phyloP scores from a whole-genome alignment of 2,113 vertebrate species.

The Catharus minimus region DNA sequence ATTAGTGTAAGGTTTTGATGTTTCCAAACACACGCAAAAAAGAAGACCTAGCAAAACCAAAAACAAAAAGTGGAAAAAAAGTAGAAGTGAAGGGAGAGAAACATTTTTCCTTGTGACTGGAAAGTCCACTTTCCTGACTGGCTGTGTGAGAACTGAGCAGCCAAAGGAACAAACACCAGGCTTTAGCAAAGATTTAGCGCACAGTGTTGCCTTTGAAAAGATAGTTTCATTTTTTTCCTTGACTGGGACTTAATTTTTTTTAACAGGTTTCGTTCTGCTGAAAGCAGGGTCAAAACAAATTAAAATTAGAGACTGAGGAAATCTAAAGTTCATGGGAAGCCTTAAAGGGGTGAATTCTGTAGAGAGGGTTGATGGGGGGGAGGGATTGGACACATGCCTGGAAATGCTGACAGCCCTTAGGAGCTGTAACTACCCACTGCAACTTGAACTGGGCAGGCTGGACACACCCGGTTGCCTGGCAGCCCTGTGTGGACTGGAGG shows the following conservation, averaged over 20 bases:
- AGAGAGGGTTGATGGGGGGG: neutral
- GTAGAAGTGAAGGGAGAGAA: neutral
- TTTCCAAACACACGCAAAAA: neutral
- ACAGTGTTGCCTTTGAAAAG: neutral
- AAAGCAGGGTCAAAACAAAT: neutral
- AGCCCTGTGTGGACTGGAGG: neutral
- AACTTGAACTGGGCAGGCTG: neutral
- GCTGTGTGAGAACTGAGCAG: neutral
- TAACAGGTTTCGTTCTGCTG: neutral
- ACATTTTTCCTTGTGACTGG: neutral
- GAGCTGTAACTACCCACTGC: neutral
- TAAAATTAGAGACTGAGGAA: neutral
- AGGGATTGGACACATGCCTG: neutral
- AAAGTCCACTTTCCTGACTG: neutral
- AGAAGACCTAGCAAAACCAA: neutral
- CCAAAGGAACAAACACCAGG: neutral
- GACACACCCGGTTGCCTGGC: neutral
- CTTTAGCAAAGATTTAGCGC: neutral
- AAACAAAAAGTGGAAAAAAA: rapidly evolving
- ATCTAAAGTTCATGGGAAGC: neutral
- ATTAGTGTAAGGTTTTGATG: neutral
- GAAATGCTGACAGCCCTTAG: neutral
- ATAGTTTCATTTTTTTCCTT: neutral
- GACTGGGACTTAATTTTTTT: neutral
- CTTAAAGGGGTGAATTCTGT: neutral